These are phyloP conservation scores for Hemitrygon akajei DNA, from an alignment of 2,797 vertebrate genomes.

Conservation along the genomic window DNA sequence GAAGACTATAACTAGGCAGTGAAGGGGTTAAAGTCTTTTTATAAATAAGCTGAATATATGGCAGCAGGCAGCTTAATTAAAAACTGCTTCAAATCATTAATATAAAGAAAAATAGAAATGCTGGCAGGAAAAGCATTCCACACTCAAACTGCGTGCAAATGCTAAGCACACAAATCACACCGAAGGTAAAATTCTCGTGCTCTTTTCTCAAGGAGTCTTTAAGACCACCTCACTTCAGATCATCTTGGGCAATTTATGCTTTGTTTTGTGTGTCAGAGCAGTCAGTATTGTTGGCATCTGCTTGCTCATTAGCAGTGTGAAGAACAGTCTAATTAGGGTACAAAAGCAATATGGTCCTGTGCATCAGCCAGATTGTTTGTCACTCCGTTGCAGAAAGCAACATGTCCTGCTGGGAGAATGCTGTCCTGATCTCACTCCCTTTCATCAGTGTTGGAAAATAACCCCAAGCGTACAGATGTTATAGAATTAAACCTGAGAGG, in stretches of 20 bases:
- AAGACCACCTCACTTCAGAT: constrained; percentile 57
- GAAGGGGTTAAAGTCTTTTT: neutral
- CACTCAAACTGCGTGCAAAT: neutral
- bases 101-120: neutral
- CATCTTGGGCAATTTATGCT: constrained; percentile 86
- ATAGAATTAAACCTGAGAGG: neutral
- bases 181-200: neutral
- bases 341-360: constrained; percentile 69
- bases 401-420: constrained; percentile 43
- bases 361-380: constrained; percentile 69
- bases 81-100: constrained; percentile 3
- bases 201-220: neutral
- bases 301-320: constrained; percentile 64
- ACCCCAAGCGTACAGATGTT: constrained; percentile 35
- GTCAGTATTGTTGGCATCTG: constrained; percentile 84
- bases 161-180: neutral
- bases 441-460: constrained; percentile 41
- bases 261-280: constrained; percentile 61
- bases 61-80: constrained; percentile 6
- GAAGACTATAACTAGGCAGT: neutral
- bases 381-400: constrained; percentile 49
- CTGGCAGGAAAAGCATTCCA: neutral
- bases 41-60: constrained; percentile 14
- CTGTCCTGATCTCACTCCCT: constrained; percentile 53
- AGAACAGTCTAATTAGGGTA: constrained; percentile 66